Evolutionary conservation across 2,113 vertebrate species (phyloP).

Genomic region (Bubo blakistoni): DNA sequence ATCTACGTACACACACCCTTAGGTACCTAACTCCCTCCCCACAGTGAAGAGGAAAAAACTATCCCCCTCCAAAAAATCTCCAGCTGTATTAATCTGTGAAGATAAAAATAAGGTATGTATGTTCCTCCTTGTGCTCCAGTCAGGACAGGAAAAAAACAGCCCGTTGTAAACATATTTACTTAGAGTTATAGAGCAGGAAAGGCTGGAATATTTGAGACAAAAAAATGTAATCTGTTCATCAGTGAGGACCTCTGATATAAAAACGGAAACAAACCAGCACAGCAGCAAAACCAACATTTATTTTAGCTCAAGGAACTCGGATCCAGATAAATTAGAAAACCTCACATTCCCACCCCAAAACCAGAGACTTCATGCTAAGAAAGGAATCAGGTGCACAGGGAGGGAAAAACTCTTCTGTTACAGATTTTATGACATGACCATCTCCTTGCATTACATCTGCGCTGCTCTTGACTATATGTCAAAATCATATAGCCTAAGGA

Average conservation of each 20-base stretch:
- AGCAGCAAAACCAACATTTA: neutral
- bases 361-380: neutral
- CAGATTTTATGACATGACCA: neutral
- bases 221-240: neutral
- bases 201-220: neutral
- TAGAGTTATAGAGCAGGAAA: neutral
- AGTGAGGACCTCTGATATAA: neutral
- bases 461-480: neutral
- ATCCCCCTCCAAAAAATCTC: neutral
- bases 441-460: neutral
- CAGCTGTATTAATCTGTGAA: neutral
- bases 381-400: neutral
- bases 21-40: accelerated
- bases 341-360: neutral
- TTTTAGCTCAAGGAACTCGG: neutral
- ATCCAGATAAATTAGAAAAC: neutral
- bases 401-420: neutral
- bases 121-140: neutral
- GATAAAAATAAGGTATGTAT: neutral
- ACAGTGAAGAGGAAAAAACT: neutral
- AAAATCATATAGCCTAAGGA: constrained; percentile 37
- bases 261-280: neutral
- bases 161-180: neutral
- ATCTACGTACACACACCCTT: neutral
- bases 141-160: neutral